Evolutionary conservation across 2,888 invertebrate species (phyloP).

Genomic region (Ornithoptera priamus): DNA sequence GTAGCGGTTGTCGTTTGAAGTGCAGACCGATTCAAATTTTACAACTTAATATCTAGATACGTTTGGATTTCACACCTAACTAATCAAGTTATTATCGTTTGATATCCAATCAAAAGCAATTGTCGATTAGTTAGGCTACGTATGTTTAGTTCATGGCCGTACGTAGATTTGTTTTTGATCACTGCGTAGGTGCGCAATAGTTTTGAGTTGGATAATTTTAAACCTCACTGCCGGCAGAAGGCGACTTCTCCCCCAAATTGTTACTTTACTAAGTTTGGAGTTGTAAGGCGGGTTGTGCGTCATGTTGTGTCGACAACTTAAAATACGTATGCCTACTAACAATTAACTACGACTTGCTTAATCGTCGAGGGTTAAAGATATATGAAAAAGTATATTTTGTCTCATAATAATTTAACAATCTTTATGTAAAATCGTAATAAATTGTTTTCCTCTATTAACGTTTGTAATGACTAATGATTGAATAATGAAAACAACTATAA

Average conservation of each 20-base stretch:
- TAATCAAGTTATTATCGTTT: conserved; percentile 41
- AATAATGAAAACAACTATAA: neutral
- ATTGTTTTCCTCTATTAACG: neutral
- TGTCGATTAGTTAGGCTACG: conserved; percentile 39
- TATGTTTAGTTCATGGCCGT: conserved; percentile 31
- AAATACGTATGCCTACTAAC: conserved; percentile 60
- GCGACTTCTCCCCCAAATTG: conserved; percentile 66
- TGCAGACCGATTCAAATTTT: conserved; percentile 24
- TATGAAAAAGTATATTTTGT: conserved; percentile 1
- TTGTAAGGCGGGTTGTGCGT: conserved; percentile 53
- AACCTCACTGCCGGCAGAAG: conserved; percentile 42
- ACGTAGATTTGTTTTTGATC: conserved; percentile 36
- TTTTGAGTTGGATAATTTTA: conserved; percentile 49
- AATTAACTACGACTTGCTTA: conserved; percentile 37
- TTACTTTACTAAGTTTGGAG: conserved; percentile 61
- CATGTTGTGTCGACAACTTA: conserved; percentile 75
- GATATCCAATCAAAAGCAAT: conserved; percentile 36
- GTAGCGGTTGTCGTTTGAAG: conserved; percentile 24
- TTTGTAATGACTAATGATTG: neutral
- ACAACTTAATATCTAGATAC: conserved; percentile 34
- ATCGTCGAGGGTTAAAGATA: conserved; percentile 4
- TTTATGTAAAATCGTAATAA: neutral
- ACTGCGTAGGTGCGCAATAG: conserved; percentile 43
- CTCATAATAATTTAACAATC: conserved; percentile 1
- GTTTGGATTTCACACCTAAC: conserved; percentile 38